Evolutionary conservation across 1,140 invertebrate species (phyloP), one percentile per base, ranked within the genome.

Genomic region (Cydia amplana): DNA sequence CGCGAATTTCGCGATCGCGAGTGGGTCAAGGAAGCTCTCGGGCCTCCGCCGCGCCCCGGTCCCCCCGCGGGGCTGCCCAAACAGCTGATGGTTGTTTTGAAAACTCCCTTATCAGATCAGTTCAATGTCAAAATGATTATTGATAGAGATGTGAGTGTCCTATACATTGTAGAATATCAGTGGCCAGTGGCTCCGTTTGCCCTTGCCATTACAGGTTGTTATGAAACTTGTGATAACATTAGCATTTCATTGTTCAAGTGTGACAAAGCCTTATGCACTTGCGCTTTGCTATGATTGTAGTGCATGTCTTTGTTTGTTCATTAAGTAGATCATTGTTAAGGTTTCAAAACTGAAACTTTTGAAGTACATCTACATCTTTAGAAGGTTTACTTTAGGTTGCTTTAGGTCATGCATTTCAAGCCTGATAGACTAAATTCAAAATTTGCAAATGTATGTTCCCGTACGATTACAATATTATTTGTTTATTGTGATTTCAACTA

Each of bases 1-100:
- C 79, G 79, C 65, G 65, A 70, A 70, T 70, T 70, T 40, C n/a
- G 65, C 65, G 65, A 18, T 70, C n/a, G 65, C 65, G 65, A 70
- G 65, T 70, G 65, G 65, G 65, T 70, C 65, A 70, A 70, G 65
- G 64, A 32, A 18, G 65, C 65, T 6, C 28, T 25, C 28, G 25
- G 14, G 64, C 64, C 64, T 25, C 64, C 25, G 64, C 51, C 16
- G 16, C n/a, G 51, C 16, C 16, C 63, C 20, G 7, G 10, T n/a
- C 55, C 20, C 55, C 18, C 55, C 28, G 28, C 65, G 14, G 65
- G 4, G 2, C n/a, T n/a, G 28, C 1, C 63, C 28, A 3, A 36
- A 70, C 65, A 70, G 65, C 65, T 70, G 65, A 70, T 40, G 28
- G 16, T 36, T 70, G 65, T 70, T 70, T 70, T 40, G 32, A 70